Evolutionary conservation across 2,113 vertebrate genomes (phyloP).

Genomic region (Etia nguti): DNA sequence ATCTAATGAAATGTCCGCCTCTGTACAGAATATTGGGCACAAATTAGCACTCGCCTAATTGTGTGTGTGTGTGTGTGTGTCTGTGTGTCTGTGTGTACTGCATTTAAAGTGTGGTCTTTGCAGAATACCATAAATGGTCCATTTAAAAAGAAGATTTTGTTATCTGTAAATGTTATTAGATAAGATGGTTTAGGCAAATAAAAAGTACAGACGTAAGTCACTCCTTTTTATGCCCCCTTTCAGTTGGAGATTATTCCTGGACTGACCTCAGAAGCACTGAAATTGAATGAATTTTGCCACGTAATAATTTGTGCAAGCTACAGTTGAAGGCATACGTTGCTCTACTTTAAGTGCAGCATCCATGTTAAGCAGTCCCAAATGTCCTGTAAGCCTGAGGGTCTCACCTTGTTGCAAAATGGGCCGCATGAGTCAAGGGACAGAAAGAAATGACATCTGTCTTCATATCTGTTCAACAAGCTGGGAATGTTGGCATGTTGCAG

Average conservation of each 20-base stretch:
- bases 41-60: not conserved
- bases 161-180: not conserved
- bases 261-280: not conserved
- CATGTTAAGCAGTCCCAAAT: not conserved
- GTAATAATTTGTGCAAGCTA: not conserved
- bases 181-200: not conserved
- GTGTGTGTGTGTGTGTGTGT: not conserved
- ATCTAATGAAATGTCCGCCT: slow-evolving; percentile 22
- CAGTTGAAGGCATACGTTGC: not conserved
- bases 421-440: not conserved
- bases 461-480: not conserved
- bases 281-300: not conserved
- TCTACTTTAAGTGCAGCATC: not conserved
- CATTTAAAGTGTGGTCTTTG: not conserved
- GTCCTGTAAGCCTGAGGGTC: not conserved
- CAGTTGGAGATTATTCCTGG: not conserved
- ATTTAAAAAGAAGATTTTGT: not conserved
- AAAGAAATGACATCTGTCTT: not conserved
- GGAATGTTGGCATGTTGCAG: not conserved
- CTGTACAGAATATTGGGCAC: not conserved
- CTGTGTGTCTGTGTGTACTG: not conserved
- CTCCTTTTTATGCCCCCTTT: not conserved
- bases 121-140: not conserved
- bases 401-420: not conserved
- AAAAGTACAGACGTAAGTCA: not conserved